Percentiles rank a stretch among this genome's conserved stretches.
phyloP scores from a whole-genome alignment of 2,113 vertebrate genomes.

The Xenopus laevis region DNA sequence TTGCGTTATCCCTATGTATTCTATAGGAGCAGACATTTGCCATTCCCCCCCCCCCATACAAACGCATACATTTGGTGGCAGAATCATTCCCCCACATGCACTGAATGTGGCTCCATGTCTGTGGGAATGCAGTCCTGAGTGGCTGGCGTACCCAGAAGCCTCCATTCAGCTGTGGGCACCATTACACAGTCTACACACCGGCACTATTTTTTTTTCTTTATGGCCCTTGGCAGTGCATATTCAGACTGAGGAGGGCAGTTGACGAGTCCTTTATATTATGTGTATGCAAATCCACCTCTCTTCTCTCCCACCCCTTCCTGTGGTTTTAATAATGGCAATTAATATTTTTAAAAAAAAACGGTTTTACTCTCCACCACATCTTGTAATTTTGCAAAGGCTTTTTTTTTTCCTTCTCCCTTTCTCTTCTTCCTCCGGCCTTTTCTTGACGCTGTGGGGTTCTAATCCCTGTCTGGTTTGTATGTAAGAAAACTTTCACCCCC shows the following conservation, averaged over 20 bases:
- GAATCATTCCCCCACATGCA: too few relatives aligned
- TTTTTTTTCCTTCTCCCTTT: constrained; percentile 54
- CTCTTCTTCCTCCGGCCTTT: constrained; percentile 42
- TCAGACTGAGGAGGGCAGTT: constrained; percentile 45
- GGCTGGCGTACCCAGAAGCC: too few relatives aligned
- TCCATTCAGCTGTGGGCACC: background rate
- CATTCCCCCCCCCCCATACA: too few relatives aligned
- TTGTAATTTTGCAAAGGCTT: constrained; percentile 49
- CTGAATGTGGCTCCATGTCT: too few relatives aligned
- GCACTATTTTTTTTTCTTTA: too few relatives aligned
- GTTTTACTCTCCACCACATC: constrained; percentile 50
- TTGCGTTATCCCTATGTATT: background rate
- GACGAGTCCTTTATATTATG: background rate
- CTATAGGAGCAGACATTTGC: background rate
- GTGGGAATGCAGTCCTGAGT: background rate
- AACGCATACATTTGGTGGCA: too few relatives aligned
- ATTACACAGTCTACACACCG: too few relatives aligned
- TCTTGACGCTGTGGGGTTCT: constrained; percentile 46
- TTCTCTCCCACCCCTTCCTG: constrained; percentile 21
- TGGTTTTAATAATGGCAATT: constrained; percentile 23
- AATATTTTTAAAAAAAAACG: constrained; percentile 37
- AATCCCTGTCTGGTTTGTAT: constrained; percentile 73
- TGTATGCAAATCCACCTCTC: constrained; percentile 24
- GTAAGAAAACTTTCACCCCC: constrained; percentile 90
- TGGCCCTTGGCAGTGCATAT: too few relatives aligned